Percentiles rank a stretch among this genome's conserved stretches.
phyloP scores from a whole-genome alignment of 1,140 invertebrate species.

The Lutraria rhynchaena region DNA sequence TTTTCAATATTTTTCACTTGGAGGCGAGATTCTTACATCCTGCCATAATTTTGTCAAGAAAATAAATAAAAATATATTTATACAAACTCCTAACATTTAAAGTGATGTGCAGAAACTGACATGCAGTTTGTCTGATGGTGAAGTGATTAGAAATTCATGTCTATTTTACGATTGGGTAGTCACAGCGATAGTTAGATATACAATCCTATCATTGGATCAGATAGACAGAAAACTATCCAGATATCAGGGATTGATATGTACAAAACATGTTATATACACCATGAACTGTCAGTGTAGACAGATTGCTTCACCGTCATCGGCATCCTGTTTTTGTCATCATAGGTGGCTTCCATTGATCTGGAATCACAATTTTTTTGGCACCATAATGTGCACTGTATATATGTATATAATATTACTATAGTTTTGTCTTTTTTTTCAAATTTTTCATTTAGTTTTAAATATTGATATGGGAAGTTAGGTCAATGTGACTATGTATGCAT shows the following conservation, averaged over 20 bases:
- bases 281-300: neutral
- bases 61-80: no score
- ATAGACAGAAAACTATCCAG: conserved; percentile 19
- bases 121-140: conserved; percentile 19
- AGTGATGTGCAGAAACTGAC: conserved; percentile 6
- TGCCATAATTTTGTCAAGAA: no score
- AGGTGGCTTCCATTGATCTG: conserved; percentile 5
- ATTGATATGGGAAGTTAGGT: no score
- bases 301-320: neutral
- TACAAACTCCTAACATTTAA: no score
- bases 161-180: conserved; percentile 31
- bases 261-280: neutral
- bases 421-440: no score
- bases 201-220: conserved; percentile 16
- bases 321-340: conserved; percentile 33
- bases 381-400: no score
- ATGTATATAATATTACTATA: no score
- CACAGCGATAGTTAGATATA: conserved; percentile 29
- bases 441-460: no score
- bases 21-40: no score
- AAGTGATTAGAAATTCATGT: conserved; percentile 24
- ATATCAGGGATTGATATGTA: neutral
- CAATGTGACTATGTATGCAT: no score
- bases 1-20: no score
- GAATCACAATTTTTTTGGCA: no score